Percentiles rank a stretch among this genome's conserved stretches.
Evolutionary conservation across 2,113 vertebrate species (phyloP).

Genomic region (Xyliphius kryptos): DNA sequence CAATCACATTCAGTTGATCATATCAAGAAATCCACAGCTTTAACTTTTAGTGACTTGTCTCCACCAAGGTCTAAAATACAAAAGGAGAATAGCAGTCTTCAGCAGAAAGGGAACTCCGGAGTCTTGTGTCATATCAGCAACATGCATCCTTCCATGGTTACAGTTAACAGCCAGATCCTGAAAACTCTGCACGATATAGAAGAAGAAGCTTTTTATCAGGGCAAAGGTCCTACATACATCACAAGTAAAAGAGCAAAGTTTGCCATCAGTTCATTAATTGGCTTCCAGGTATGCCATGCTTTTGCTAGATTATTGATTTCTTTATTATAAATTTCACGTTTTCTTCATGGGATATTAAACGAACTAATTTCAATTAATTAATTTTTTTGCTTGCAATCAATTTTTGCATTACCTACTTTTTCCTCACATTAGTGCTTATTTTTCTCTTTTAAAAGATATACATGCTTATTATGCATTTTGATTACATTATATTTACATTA

Average conservation of each 20-base stretch:
- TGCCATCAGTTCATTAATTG: slow-evolving; percentile 74
- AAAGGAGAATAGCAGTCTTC: neutral
- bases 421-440: no score
- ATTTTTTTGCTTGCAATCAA: no score
- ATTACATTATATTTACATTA: no score
- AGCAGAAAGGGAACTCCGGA: slow-evolving; percentile 50
- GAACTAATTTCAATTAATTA: no score
- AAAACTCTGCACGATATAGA: slow-evolving; percentile 73
- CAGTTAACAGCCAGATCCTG: slow-evolving; percentile 38
- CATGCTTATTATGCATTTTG: no score
- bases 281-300: slow-evolving; percentile 68
- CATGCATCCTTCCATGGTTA: neutral
- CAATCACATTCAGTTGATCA: neutral
- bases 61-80: neutral
- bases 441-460: no score
- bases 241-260: slow-evolving; percentile 72
- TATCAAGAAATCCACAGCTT: slow-evolving; percentile 9
- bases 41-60: slow-evolving; percentile 34
- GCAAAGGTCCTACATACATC: slow-evolving; percentile 71
- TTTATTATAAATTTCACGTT: no score
- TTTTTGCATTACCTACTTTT: no score
- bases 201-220: slow-evolving; percentile 66
- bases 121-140: neutral
- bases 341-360: no score
- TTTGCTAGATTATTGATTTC: neutral